Evolutionary conservation across 2,888 invertebrate genomes (phyloP), one percentile per base, ranked within the genome.

Genomic region (Trisateles emortualis): DNA sequence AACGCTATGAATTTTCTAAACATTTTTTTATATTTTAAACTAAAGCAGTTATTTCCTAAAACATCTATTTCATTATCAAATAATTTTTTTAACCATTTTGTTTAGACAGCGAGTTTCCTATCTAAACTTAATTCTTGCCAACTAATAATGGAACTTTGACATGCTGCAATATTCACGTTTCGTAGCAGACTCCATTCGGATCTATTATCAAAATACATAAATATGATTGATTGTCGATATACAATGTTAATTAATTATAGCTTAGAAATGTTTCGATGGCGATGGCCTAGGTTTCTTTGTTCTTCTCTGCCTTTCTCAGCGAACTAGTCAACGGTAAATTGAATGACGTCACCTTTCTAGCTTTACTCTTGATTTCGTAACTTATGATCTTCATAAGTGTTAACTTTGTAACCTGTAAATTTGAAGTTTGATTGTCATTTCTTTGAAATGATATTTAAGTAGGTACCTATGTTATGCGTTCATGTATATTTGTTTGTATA

Each of bases 191-290:
- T 11, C 22, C 5, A 35, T 13, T 38, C 11, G 19, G 39, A 46
- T 38, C 17, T 11, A 38, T 38, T 38, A 36, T 13, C 29, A 2
- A 29, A 2, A 29, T n/a, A 3, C n/a, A 10, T 29, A 10, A n/a
- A 29, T 29, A 10, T 41, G 46, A 52, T 42, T 36, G 42, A 46
- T 47, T 16, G 10, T 26, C 8, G 32, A 32, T 36, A 13, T 11
- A 52, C 30, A 45, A 41, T 41, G 35, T 30, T 16, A 38, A 47
- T 52, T 43, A 38, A 9, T 36, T 38, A 35, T 29, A 29, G 46
- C 1, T 3, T 3, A 3, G 14, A 32, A 11, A 32, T 5, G 19
- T 19, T 19, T n/a, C n/a, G n/a, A n/a, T n/a, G n/a, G n/a, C n/a
- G n/a, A n/a, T n/a, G n/a, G n/a, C n/a, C n/a, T n/a, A n/a, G n/a